These are phyloP conservation scores for Sander vitreus DNA, from an alignment of 2,113 vertebrate genomes.

Conservation along the genomic window DNA sequence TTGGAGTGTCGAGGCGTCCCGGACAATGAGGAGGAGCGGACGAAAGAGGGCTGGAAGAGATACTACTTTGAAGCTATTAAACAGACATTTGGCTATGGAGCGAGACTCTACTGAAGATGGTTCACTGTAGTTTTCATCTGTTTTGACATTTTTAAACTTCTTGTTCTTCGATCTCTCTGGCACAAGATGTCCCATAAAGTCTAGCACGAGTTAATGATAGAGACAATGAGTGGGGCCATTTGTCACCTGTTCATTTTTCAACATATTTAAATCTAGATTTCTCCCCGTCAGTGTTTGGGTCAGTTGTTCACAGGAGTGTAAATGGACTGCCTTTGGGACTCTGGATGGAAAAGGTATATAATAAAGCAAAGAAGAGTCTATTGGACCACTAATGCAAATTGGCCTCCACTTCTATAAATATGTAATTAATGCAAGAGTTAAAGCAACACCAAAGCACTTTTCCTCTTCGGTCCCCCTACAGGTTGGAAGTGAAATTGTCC, in stretches of 20 bases:
- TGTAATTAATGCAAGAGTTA: slow-evolving; percentile 44
- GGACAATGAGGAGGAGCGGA: slow-evolving; percentile 92
- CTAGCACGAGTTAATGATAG: slow-evolving; percentile 19
- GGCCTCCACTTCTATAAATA: slow-evolving; percentile 47
- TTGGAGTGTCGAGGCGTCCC: slow-evolving; percentile 93
- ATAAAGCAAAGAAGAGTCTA: slow-evolving; percentile 36
- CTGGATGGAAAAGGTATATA: slow-evolving; percentile 17
- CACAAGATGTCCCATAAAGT: slow-evolving; percentile 37
- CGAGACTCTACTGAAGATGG: slow-evolving; percentile 87
- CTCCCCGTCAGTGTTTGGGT: slow-evolving; percentile 43
- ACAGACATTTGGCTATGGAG: slow-evolving; percentile 97
- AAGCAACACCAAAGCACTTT: no score
- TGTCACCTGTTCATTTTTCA: slow-evolving; percentile 52
- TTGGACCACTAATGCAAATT: slow-evolving; percentile 56
- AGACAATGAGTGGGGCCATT: background rate
- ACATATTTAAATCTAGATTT: slow-evolving; percentile 56
- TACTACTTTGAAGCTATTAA: slow-evolving; percentile 98
- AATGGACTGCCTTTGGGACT: slow-evolving; percentile 49
- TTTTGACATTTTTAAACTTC: slow-evolving; percentile 36
- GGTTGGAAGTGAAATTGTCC: no score
- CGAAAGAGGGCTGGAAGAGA: slow-evolving; percentile 94
- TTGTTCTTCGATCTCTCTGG: slow-evolving; percentile 27
- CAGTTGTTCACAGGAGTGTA: slow-evolving; percentile 36
- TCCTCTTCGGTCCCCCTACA: no score
- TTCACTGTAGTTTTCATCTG: background rate